Conservation (phyloP, 2,888 invertebrate species). For the Stegana nigrithorax region DNA sequence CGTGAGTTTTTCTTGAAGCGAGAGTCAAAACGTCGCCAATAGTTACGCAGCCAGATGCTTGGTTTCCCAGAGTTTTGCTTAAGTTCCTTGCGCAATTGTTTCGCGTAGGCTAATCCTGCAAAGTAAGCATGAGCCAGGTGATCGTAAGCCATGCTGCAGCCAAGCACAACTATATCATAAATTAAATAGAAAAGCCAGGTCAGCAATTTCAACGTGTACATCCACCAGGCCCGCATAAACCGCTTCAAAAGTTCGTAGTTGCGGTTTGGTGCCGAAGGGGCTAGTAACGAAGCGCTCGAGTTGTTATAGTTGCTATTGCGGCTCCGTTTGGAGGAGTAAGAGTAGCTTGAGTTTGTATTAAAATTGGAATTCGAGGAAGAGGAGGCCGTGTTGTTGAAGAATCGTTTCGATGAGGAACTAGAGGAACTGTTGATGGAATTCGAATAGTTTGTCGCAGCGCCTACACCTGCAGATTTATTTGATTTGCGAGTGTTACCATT, state of each 20-base stretch:
- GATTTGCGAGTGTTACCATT: slow-evolving; percentile 6
- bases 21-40: slow-evolving; percentile 63
- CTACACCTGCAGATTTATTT: slow-evolving; percentile 17
- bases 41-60: slow-evolving; percentile 63
- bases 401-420: slow-evolving; percentile 50
- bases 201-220: slow-evolving; percentile 74
- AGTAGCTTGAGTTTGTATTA: slow-evolving; percentile 51
- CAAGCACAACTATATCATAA: slow-evolving; percentile 84
- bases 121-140: slow-evolving; percentile 54
- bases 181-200: slow-evolving; percentile 84
- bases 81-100: slow-evolving; percentile 62
- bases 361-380: slow-evolving; percentile 46
- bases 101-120: slow-evolving; percentile 50
- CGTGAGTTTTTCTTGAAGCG: slow-evolving; percentile 65
- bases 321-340: slow-evolving; percentile 59
- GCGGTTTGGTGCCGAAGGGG: slow-evolving; percentile 64
- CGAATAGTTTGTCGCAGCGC: slow-evolving; percentile 34
- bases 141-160: slow-evolving; percentile 69
- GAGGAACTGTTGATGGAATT: slow-evolving; percentile 36
- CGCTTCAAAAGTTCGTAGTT: slow-evolving; percentile 70
- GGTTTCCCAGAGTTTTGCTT: slow-evolving; percentile 67
- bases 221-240: slow-evolving; percentile 72
- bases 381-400: too few relatives aligned
- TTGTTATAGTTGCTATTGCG: slow-evolving; percentile 40
- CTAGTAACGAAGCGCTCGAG: slow-evolving; percentile 45